Conservation (phyloP, 2,113 vertebrate species). For the Morone chrysops region DNA sequence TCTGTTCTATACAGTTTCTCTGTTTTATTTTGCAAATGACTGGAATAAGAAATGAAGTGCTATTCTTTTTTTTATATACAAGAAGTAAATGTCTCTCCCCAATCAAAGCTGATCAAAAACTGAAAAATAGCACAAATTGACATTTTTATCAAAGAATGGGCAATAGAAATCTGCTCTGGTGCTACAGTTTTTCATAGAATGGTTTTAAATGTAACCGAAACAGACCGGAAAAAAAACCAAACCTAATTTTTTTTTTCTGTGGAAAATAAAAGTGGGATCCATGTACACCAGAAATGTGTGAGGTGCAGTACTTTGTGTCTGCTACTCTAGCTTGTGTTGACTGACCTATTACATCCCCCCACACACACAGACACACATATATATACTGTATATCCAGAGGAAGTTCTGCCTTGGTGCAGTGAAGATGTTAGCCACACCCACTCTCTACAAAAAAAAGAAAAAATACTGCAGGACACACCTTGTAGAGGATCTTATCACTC, state of each 20-base stretch:
- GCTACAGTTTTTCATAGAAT: constrained; percentile 84
- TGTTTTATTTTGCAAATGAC: constrained; percentile 79
- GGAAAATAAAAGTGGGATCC: constrained; percentile 84
- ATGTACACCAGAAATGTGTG: constrained; percentile 81
- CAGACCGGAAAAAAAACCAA: constrained; percentile 70
- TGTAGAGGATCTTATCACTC: constrained; percentile 63
- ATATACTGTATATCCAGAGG: constrained; percentile 25
- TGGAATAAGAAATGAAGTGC: constrained; percentile 77
- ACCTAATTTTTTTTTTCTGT: constrained; percentile 70
- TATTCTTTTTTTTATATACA: constrained; percentile 78
- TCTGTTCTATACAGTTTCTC: constrained; percentile 26
- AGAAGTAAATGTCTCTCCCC: constrained; percentile 69
- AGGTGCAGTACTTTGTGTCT: constrained; percentile 79
- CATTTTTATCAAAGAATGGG: constrained; percentile 81
- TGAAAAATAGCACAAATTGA: constrained; percentile 83
- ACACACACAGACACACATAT: constrained; percentile 24
- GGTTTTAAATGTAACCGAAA: constrained; percentile 82
- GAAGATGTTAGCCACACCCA: constrained; percentile 76
- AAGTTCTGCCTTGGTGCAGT: constrained; percentile 75
- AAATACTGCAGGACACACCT: constrained; percentile 75
- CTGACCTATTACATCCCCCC: constrained; percentile 50
- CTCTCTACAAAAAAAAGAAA: constrained; percentile 38
- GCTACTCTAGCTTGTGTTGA: constrained; percentile 51
- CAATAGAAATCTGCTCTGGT: constrained; percentile 83
- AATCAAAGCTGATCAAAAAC: constrained; percentile 74